Percentiles rank a stretch among this genome's conserved stretches.
These are phyloP conservation scores for Morpho deidamia DNA, from an alignment of 2,888 invertebrate species.

Conservation along the genomic window DNA sequence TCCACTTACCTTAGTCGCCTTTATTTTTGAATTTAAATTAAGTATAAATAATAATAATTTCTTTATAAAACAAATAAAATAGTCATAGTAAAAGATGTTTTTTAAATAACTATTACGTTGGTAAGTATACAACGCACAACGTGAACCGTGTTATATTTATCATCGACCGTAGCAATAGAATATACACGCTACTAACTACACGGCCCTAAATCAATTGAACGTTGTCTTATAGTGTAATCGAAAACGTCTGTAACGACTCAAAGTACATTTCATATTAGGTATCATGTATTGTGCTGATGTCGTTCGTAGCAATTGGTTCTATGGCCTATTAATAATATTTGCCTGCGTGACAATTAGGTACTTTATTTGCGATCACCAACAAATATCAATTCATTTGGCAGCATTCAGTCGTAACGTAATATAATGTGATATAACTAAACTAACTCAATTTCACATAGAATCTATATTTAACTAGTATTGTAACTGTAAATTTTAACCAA, in stretches of 20 bases:
- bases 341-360: conserved; percentile 12
- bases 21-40: no score
- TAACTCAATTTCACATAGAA: not conserved
- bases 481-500: no score
- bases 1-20: no score
- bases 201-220: conserved; percentile 37
- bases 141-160: conserved; percentile 27
- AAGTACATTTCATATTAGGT: conserved; percentile 20
- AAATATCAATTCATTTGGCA: conserved; percentile 5
- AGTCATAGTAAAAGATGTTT: not conserved
- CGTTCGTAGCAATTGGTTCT: conserved; percentile 26
- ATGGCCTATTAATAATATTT: conserved; percentile 26
- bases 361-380: conserved; percentile 19
- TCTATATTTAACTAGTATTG: no score
- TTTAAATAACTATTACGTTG: not conserved
- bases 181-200: conserved; percentile 25
- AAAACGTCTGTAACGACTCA: conserved; percentile 23
- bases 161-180: conserved; percentile 13
- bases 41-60: no score
- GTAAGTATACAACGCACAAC: conserved; percentile 11
- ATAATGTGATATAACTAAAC: not conserved
- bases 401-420: not conserved
- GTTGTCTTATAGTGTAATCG: conserved; percentile 33
- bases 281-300: conserved; percentile 16
- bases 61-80: not conserved